Conservation (phyloP, 2,888 invertebrate species). For the Mechanitis mazaeus region DNA sequence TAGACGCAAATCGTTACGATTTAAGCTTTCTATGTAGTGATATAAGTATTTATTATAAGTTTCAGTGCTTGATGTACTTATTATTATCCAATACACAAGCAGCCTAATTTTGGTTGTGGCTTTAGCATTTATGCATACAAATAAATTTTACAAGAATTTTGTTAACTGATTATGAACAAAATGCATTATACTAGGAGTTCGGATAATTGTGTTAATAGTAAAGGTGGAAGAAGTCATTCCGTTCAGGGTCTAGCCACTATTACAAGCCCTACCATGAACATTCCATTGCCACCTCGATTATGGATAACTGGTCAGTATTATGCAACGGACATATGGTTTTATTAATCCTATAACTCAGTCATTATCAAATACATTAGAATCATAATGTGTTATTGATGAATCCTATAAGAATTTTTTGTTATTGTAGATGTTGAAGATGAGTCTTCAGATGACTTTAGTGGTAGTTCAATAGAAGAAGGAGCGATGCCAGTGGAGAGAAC, state of each 20-base stretch:
- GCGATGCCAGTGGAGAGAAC: conserved; percentile 47
- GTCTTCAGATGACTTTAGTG: conserved; percentile 59
- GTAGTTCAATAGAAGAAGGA: conserved; percentile 52
- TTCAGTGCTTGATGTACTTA: conserved; percentile 36
- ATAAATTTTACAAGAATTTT: conserved; percentile 50
- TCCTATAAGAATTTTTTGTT: conserved; percentile 15
- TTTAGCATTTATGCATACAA: conserved; percentile 52
- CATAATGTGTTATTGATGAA: not conserved
- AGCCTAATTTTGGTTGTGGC: conserved; percentile 51
- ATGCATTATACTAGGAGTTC: conserved; percentile 51
- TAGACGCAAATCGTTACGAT: conserved; percentile 67
- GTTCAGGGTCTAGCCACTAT: conserved; percentile 61
- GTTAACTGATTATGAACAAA: conserved; percentile 44
- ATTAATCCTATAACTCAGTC: conserved; percentile 2
- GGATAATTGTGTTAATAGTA: conserved; percentile 40
- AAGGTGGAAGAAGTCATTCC: conserved; percentile 60
- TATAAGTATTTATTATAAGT: conserved; percentile 37
- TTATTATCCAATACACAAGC: conserved; percentile 38
- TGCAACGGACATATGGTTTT: conserved; percentile 33
- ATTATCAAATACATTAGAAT: conserved; percentile 1
- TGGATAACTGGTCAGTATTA: conserved; percentile 66
- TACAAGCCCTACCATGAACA: conserved; percentile 62
- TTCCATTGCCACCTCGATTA: conserved; percentile 71
- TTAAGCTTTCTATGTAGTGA: conserved; percentile 51
- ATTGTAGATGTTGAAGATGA: conserved; percentile 62